Evolutionary conservation across 2,113 vertebrate species (phyloP).

Genomic region (Melanocharis versteri): DNA sequence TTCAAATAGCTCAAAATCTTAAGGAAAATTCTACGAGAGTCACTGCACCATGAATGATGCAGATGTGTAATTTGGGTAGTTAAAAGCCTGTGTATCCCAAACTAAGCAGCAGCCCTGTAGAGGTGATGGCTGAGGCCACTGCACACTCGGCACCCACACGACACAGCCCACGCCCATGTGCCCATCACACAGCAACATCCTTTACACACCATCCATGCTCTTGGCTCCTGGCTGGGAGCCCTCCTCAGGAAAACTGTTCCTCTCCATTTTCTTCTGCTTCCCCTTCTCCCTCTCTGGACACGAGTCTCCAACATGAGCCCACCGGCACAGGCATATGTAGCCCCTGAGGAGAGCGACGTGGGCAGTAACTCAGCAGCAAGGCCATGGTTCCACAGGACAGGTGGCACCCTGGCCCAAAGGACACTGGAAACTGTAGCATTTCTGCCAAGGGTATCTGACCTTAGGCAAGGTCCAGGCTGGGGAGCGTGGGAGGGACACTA

Average conservation of each 20-base stretch:
- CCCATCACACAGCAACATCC: neutral
- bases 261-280: neutral
- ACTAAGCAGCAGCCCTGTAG: neutral
- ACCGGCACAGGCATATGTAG: accelerated
- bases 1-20: neutral
- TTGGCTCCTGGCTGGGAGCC: accelerated
- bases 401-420: neutral
- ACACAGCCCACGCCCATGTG: accelerated
- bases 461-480: neutral
- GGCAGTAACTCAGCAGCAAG: neutral
- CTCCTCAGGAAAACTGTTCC: neutral
- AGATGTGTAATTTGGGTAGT: accelerated
- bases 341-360: neutral
- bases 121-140: neutral
- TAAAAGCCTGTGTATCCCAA: neutral
- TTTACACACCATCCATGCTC: accelerated
- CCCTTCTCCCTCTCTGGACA: too few relatives aligned
- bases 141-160: neutral
- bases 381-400: neutral
- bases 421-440: accelerated
- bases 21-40: neutral
- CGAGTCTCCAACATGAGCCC: accelerated
- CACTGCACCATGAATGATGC: accelerated
- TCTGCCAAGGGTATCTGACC: neutral
- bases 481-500: too few relatives aligned